These are phyloP conservation scores for Habrosyne pyritoides DNA, from an alignment of 2,888 invertebrate species.

Conservation along the genomic window DNA sequence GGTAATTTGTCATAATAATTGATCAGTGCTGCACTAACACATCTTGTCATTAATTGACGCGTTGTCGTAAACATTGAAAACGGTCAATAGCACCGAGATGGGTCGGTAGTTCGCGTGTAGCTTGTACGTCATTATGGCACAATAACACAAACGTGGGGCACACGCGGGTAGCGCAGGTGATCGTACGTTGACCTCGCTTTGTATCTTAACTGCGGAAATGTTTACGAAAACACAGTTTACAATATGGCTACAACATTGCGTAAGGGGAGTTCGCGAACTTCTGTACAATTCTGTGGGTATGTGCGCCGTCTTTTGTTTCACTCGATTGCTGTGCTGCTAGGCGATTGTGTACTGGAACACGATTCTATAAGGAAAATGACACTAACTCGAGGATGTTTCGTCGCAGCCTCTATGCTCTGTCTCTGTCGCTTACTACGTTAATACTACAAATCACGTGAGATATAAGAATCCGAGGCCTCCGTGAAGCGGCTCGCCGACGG, in stretches of 20 bases:
- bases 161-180: slow-evolving; percentile 34
- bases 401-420: too few species aligned
- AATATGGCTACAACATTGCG: slow-evolving; percentile 7
- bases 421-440: too few species aligned
- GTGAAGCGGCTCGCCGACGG: too few species aligned
- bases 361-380: too few species aligned
- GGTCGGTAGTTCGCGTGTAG: neutral
- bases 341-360: too few species aligned
- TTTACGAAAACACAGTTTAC: slow-evolving; percentile 37
- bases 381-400: too few species aligned
- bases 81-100: neutral
- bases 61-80: neutral
- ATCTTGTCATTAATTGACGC: neutral
- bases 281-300: too few species aligned
- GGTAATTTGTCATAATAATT: neutral
- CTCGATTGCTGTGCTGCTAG: neutral
- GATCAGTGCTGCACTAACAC: neutral
- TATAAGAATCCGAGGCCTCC: too few species aligned
- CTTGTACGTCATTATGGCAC: slow-evolving; percentile 29
- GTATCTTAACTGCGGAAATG: slow-evolving; percentile 37
- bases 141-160: slow-evolving; percentile 36
- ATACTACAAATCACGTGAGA: too few species aligned
- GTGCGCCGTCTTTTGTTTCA: neutral
- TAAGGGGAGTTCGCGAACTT: neutral
- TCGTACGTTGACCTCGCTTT: slow-evolving; percentile 36